A percentile compares a stretch with the other conserved stretches of the same genome.
These are phyloP conservation scores for Amblyraja radiata DNA, from an alignment of 2,797 vertebrate species.

Conservation along the genomic window DNA sequence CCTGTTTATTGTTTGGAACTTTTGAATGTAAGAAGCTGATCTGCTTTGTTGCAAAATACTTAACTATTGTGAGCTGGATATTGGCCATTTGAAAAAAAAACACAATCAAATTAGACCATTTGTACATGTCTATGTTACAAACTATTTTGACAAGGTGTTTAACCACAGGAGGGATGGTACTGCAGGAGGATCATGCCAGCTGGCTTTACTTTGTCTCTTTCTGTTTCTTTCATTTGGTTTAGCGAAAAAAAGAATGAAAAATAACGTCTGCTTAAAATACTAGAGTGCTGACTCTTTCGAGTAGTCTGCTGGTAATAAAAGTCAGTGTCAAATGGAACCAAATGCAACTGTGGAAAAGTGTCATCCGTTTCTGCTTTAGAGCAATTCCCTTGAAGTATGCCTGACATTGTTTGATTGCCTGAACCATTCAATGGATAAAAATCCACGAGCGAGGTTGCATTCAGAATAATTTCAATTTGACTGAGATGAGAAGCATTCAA, in stretches of 20 bases:
- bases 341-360: background rate
- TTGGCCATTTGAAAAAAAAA: background rate
- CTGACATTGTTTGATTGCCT: conserved; percentile 5
- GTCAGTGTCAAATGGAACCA: background rate
- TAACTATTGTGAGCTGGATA: background rate
- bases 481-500: background rate
- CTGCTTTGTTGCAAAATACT: background rate
- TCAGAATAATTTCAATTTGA: background rate
- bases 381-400: background rate
- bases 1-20: background rate
- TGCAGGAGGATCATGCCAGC: background rate
- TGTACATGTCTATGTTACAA: background rate
- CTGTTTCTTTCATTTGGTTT: background rate
- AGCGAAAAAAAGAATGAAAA: background rate
- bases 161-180: background rate
- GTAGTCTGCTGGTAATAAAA: background rate
- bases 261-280: background rate
- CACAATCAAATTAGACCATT: background rate
- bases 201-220: background rate
- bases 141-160: background rate
- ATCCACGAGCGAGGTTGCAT: background rate
- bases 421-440: background rate
- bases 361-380: background rate
- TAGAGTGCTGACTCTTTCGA: background rate
- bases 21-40: background rate